Conservation (phyloP, 2,113 vertebrate species). For the Azemiops feae region DNA sequence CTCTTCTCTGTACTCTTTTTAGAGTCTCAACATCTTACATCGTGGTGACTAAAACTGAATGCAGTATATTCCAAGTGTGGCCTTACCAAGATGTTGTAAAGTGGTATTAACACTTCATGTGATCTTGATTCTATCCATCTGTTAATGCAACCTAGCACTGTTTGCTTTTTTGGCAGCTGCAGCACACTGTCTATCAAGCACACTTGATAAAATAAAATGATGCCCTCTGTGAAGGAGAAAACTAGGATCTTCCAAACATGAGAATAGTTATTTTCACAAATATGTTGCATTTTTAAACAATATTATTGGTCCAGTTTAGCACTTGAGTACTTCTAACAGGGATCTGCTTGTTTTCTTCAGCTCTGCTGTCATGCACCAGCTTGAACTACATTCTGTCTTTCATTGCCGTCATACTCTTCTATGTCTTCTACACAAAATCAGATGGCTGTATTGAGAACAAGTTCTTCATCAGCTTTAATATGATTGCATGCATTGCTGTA, state of each 20-base stretch:
- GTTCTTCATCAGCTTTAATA: conserved; percentile 90
- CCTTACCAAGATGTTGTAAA: too few relatives aligned
- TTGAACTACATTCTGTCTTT: conserved; percentile 80
- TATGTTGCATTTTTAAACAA: not conserved
- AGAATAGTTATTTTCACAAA: not conserved
- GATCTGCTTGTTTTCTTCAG: conserved; percentile 62
- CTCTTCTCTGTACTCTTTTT: too few relatives aligned
- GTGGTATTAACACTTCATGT: too few relatives aligned
- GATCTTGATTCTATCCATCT: too few relatives aligned
- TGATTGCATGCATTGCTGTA: conserved; percentile 78
- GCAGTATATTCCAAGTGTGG: too few relatives aligned
- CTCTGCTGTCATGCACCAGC: conserved; percentile 75
- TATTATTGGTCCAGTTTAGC: not conserved
- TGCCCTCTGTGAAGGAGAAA: not conserved
- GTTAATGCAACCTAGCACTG: too few relatives aligned
- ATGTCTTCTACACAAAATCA: conserved; percentile 80
- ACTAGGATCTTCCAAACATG: not conserved
- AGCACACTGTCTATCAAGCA: not conserved
- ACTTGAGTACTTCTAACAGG: not conserved
- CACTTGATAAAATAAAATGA: not conserved
- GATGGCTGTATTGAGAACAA: conserved; percentile 86
- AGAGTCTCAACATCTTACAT: too few relatives aligned
- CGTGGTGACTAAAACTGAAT: too few relatives aligned
- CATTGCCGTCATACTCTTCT: conserved; percentile 72
- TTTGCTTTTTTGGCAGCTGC: too few relatives aligned